Conservation (phyloP, 2,113 vertebrate species). For the Alectura lathami region DNA sequence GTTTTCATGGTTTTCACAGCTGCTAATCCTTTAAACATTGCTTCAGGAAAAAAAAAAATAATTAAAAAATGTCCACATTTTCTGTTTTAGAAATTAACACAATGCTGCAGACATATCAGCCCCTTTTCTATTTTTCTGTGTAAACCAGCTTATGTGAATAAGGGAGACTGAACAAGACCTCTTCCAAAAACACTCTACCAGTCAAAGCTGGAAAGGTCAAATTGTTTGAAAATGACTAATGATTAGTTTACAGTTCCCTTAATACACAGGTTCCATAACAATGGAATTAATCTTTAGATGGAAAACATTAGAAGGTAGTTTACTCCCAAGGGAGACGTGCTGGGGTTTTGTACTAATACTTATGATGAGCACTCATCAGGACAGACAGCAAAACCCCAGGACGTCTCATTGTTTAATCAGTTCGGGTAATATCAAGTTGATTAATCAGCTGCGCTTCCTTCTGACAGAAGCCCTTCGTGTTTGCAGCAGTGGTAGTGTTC, state of each 20-base stretch:
- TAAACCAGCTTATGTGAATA: constrained; percentile 14
- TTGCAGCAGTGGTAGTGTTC: not conserved
- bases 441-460: constrained; percentile 75
- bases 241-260: constrained; percentile 89
- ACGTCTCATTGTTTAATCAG: constrained; percentile 84
- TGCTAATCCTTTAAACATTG: constrained; percentile 36
- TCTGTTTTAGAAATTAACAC: constrained; percentile 40
- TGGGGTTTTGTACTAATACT: constrained; percentile 73
- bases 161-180: constrained; percentile 45
- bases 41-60: not conserved
- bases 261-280: constrained; percentile 87
- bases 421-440: constrained; percentile 76
- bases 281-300: constrained; percentile 83
- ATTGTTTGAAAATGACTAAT: constrained; percentile 83
- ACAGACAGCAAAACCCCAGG: constrained; percentile 80
- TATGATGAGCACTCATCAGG: constrained; percentile 74
- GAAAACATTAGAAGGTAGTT: constrained; percentile 85
- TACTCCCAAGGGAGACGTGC: constrained; percentile 77
- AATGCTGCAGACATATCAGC: not conserved
- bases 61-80: constrained; percentile 6
- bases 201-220: constrained; percentile 78
- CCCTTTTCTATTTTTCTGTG: not conserved
- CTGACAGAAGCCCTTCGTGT: constrained; percentile 48
- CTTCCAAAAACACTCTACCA: constrained; percentile 51
- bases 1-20: constrained; percentile 6